Evolutionary conservation across 1,140 invertebrate genomes (phyloP).

Genomic region (Calosoma granatense): DNA sequence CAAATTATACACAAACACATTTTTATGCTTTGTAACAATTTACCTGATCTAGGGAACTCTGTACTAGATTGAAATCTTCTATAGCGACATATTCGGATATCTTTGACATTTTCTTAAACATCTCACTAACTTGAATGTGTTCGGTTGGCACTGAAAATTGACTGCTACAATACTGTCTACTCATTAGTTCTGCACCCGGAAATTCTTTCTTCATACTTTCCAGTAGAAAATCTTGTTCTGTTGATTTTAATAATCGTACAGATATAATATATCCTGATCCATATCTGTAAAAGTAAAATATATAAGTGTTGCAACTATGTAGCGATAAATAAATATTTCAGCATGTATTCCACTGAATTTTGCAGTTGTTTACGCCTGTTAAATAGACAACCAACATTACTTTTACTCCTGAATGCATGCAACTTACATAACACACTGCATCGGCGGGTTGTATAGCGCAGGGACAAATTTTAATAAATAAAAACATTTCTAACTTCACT

Average conservation of each 20-base stretch:
- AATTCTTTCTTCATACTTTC: slow-evolving; percentile 1
- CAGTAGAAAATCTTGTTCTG: neutral
- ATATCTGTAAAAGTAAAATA: slow-evolving; percentile 5
- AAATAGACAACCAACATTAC: no score
- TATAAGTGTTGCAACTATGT: neutral
- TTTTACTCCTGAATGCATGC: neutral
- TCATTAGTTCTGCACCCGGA: neutral
- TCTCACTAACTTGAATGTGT: neutral
- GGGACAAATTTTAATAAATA: no score
- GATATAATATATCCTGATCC: slow-evolving; percentile 7
- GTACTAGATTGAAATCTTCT: slow-evolving; percentile 1
- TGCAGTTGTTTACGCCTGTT: no score
- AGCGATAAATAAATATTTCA: neutral
- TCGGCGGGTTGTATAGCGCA: no score
- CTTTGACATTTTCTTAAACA: slow-evolving; percentile 8
- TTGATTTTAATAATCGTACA: neutral
- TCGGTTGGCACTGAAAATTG: slow-evolving; percentile 10
- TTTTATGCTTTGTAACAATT: neutral
- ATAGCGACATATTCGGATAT: neutral
- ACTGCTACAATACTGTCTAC: slow-evolving; percentile 10
- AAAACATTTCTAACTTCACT: no score
- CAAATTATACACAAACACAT: no score
- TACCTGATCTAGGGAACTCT: slow-evolving; percentile 10
- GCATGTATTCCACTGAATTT: neutral
- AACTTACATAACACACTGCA: no score